Base-by-base conservation (phyloP, 1,140 invertebrate genomes). In the Bombus soroeensis region DNA sequence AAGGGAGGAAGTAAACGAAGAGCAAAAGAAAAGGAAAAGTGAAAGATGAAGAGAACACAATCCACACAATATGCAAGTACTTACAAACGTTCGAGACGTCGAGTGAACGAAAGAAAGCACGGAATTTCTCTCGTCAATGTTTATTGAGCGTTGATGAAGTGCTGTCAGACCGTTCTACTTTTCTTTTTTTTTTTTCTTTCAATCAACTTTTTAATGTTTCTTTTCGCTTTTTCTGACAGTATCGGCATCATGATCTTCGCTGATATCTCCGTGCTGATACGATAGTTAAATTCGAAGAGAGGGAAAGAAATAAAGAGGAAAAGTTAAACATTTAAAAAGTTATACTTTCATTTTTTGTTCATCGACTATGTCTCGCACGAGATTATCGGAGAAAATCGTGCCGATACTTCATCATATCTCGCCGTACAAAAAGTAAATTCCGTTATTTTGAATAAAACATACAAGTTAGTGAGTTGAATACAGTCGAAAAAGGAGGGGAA, bases 41-140 rank as follows among this genome's bases (percentile, higher is more conserved):
- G 28, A 18, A n/a, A 1, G n/a, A n/a, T 10, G 13, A 66, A 53
- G 62, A 85, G 83, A 88, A 88, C 78, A 90, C 88, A 88, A 83
- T 88, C 59, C 89, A 88, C 88, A 90, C 88, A 62, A 73, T 66
- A 64, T 72, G 39, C 79, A 90, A 90, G 86, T 90, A 90, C 86
- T 88, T 86, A 90, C 86, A 90, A 75, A 90, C 81, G 47, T 47
- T 39, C 43, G 39, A 43, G n/a, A 90, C 81, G 72, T 80, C 81
- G 83, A 85, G 71, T 78, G 79, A 89, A 88, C 77, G 75, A 80
- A 84, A 84, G 53, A 39, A 62, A 76, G 70, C 73, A 57, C 43
- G 34, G 79, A 76, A 83, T 83, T 76, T 53, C 47, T 76, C 47
- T 57, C 47, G 85, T 85, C 41, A 66, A 77, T 62, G 70, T 86